phyloP scores from a whole-genome alignment of 2,113 vertebrate species.

The Empidonax alnorum region DNA sequence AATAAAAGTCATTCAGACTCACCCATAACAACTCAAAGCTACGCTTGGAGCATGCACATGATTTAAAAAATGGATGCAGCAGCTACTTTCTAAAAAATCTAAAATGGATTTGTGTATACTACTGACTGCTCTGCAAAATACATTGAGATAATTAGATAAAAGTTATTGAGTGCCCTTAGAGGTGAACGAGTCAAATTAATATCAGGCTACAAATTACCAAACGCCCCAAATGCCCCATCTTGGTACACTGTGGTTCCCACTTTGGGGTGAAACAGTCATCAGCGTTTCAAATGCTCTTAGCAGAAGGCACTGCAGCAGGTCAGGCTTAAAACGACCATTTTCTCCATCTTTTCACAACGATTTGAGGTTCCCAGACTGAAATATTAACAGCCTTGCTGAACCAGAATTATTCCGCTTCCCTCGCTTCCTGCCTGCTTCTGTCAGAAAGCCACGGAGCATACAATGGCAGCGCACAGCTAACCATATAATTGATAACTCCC shows the following conservation, averaged over 20 bases:
- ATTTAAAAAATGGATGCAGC: not conserved
- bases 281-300: not conserved
- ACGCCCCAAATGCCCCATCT: not conserved
- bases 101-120: not conserved
- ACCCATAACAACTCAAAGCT: not conserved
- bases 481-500: conserved; percentile 83
- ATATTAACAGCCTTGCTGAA: conserved; percentile 72
- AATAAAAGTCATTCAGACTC: not conserved
- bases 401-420: conserved; percentile 72
- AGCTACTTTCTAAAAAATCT: not conserved
- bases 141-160: not conserved
- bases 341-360: conserved; percentile 17
- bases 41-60: not conserved
- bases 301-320: not conserved
- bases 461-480: conserved; percentile 77
- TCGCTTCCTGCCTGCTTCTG: conserved; percentile 71
- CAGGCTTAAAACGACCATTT: conserved; percentile 44
- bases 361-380: conserved; percentile 53
- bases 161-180: not conserved
- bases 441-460: conserved; percentile 75
- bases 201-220: not conserved
- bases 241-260: not conserved
- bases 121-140: not conserved
- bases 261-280: not conserved
- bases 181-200: not conserved